Base-by-base conservation (phyloP, 2,797 vertebrate species). In the Orestias chungarensis region DNA sequence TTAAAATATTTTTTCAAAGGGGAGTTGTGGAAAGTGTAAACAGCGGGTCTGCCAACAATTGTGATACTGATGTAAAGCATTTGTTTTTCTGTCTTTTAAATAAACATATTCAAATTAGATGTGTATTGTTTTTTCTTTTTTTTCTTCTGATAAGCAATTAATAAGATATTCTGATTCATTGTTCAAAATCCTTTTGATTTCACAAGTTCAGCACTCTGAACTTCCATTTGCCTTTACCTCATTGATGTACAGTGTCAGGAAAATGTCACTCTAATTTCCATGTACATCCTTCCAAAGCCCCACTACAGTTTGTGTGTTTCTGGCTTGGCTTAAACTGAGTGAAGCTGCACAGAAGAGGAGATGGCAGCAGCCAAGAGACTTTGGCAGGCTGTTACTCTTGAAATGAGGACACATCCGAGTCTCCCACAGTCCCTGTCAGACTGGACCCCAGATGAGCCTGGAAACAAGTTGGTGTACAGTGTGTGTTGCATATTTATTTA, bases 401-500 rank as follows among this genome's bases (percentile, higher is more conserved):
- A 73, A 59, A 61, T 42, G 14, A 57, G 1, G 3, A 44, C 49
- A 74, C 29, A 54, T 61, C n/a, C 4, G 27, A 10, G 25, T 20
- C 47, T 66, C 46, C 18, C 35, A 40, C 11, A 8, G 35, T 47
- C 35, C 35, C 66, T 67, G 46, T 74, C 49, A 68, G 69, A 62
- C 23, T 25, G 55, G 43, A 35, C 35, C 31, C 20, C n/a, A 1
- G 64, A 73, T 9, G 1, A 61, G 27, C 42, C 38, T 11, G 0
- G 62, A 47, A 77, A 49, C 17, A 38, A 27, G 29, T 49, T 18
- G 43, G 43, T 42, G 29, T n/a, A 50, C 29, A 31, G 15, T 61
- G 49, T 38, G 33, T 12, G 40, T 6, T 44, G 23, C 47, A 42
- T 82, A 46, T 64, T 82, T 74, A 49, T 64, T 81, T 73, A 27